These are phyloP conservation scores for Cheilosia pagana DNA, from an alignment of 2,888 invertebrate species.

Conservation along the genomic window DNA sequence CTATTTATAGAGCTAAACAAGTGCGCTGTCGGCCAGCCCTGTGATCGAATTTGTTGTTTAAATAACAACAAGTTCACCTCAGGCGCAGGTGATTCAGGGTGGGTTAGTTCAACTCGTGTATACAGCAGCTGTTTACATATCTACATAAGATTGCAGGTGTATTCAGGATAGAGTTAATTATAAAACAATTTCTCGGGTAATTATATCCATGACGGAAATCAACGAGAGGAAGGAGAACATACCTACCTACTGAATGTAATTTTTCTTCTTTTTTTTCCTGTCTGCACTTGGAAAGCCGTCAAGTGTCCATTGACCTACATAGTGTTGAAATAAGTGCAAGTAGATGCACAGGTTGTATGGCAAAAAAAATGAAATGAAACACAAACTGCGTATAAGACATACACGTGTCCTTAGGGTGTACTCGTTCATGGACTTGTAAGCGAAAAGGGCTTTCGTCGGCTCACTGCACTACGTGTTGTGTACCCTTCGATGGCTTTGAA, in stretches of 20 bases:
- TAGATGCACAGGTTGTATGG: slow-evolving; percentile 17
- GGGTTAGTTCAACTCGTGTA: slow-evolving; percentile 17
- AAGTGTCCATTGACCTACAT: slow-evolving; percentile 61
- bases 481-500: not conserved
- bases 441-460: slow-evolving; percentile 37
- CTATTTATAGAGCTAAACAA: slow-evolving; percentile 40
- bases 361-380: not conserved
- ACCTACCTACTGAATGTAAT: not conserved
- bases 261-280: slow-evolving; percentile 22
- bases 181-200: slow-evolving; percentile 49
- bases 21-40: slow-evolving; percentile 41
- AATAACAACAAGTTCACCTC: slow-evolving; percentile 50
- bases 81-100: slow-evolving; percentile 50
- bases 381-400: not conserved
- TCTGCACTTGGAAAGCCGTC: slow-evolving; percentile 43
- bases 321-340: slow-evolving; percentile 50
- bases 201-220: slow-evolving; percentile 21
- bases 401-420: slow-evolving; percentile 15
- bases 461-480: not conserved
- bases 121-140: slow-evolving; percentile 11
- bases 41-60: slow-evolving; percentile 47
- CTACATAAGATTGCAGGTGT: not conserved
- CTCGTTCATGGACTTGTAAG: slow-evolving; percentile 43
- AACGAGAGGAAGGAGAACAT: not conserved
- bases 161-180: slow-evolving; percentile 44